A percentile compares a stretch with the other conserved stretches of the same genome.
phyloP scores from a whole-genome alignment of 2,888 invertebrate genomes.

The Caenorhabditis japonica region DNA sequence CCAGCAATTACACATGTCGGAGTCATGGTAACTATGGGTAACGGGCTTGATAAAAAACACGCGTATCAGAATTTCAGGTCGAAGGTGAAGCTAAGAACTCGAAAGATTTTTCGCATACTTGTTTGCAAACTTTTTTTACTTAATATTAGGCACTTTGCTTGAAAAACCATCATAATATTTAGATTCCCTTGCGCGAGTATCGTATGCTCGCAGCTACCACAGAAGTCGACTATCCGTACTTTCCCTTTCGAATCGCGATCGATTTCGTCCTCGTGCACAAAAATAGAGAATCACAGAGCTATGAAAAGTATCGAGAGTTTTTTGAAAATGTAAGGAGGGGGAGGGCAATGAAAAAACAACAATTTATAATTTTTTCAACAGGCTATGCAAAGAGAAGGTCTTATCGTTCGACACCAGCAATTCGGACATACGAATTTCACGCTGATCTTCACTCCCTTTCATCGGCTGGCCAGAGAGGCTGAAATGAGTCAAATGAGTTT shows the following conservation, averaged over 20 bases:
- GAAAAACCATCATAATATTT: background rate
- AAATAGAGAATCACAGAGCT: slow-evolving; percentile 9
- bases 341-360: no score
- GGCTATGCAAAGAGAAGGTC: slow-evolving; percentile 60
- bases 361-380: no score
- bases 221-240: slow-evolving; percentile 66
- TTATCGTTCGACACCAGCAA: slow-evolving; percentile 54
- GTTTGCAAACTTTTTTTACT: background rate
- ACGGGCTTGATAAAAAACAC: no score
- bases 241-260: slow-evolving; percentile 62
- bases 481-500: slow-evolving; percentile 59
- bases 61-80: no score
- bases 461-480: slow-evolving; percentile 60
- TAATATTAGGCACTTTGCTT: background rate
- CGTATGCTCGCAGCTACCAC: slow-evolving; percentile 49
- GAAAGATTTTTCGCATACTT: no score
- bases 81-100: no score
- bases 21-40: no score
- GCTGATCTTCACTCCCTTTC: slow-evolving; percentile 63
- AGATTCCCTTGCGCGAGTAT: slow-evolving; percentile 43
- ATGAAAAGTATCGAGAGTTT: slow-evolving; percentile 35
- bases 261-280: slow-evolving; percentile 63
- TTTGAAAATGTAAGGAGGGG: slow-evolving; percentile 38
- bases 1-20: no score
- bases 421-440: slow-evolving; percentile 57